Percentiles rank a stretch among this genome's conserved stretches.
These are phyloP conservation scores for Oscheius onirici DNA, from an alignment of 2,888 invertebrate genomes.

Conservation along the genomic window DNA sequence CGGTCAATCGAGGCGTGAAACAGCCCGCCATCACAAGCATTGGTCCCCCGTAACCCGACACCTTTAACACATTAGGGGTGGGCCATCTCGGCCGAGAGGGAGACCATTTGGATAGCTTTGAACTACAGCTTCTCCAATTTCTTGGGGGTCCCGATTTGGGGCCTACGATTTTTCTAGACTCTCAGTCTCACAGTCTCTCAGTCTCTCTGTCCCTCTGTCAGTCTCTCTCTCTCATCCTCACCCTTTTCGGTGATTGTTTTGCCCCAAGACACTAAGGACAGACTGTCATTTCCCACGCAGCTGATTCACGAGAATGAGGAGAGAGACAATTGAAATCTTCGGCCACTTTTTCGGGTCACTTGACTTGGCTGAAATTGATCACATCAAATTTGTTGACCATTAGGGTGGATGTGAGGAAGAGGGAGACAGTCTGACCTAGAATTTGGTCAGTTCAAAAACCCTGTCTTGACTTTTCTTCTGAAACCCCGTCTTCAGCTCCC, in stretches of 20 bases:
- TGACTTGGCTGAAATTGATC: conserved; percentile 10
- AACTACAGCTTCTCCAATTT: background rate
- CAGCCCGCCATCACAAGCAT: background rate
- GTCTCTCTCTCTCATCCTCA: background rate
- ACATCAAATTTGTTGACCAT: background rate
- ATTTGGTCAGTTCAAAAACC: background rate
- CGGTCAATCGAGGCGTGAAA: conserved; percentile 29
- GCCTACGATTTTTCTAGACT: background rate
- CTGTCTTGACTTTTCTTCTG: too few species aligned
- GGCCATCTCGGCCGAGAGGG: background rate
- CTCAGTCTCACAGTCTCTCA: background rate
- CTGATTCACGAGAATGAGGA: background rate
- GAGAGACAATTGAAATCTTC: background rate
- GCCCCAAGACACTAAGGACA: background rate
- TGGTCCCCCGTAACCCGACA: conserved; percentile 22
- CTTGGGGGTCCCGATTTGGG: background rate
- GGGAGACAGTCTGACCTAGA: background rate
- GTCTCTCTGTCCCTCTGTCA: background rate
- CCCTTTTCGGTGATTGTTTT: background rate
- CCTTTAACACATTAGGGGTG: conserved; percentile 1
- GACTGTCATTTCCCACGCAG: conserved; percentile 21
- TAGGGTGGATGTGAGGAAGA: background rate
- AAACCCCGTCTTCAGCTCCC: too few species aligned
- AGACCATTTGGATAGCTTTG: background rate
- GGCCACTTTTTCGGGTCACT: conserved; percentile 5